Evolutionary conservation across 2,113 vertebrate genomes (phyloP), one percentile per base, ranked within the genome.

Genomic region (Megaceryle torquata): DNA sequence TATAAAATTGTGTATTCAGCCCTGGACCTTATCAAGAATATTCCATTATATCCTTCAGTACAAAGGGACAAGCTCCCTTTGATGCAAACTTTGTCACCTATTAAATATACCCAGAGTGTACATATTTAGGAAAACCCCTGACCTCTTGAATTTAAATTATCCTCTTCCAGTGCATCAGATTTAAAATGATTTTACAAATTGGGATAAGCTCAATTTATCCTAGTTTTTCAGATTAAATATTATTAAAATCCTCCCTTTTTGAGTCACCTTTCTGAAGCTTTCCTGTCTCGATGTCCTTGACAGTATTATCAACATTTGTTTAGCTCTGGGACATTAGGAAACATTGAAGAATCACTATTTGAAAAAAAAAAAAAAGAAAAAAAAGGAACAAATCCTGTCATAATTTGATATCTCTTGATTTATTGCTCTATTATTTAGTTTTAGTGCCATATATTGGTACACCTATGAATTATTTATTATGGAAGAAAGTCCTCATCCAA

Each of bases 151-250:
- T 93, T 95, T 74, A 96, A 94, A 97, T 96, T 91, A 96, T 93
- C 86, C 90, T 93, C 59, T 89, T 89, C 70, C 69, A 86, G 39
- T 68, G 41, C 86, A 95, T 46, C 69, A 96, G 95, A 88, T 96
- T 97, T 95, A 89, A 95, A 89, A 84, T 71, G 75, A 92, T 92
- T 96, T 96, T 93, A 92, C 92, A 97, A 96, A 96, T 90, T 95
- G 80, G 83, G 93, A 95, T 96, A 97, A 97, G 94, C 96, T 95
- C 93, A 94, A 92, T 94, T 96, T 96, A 97, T 97, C 97, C 96
- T 79, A 93, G 93, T 96, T 96, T 96, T 95, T 86, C 78, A 93
- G 96, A 96, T 97, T 96, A 97, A 91, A 91, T 89, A 53, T 88
- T 96, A 92, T 56, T 76, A 91, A 97, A 96, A 96, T 91, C 89